Base-by-base conservation (phyloP, 1,140 invertebrate genomes). In the Macrotrachela quadricornifera region DNA sequence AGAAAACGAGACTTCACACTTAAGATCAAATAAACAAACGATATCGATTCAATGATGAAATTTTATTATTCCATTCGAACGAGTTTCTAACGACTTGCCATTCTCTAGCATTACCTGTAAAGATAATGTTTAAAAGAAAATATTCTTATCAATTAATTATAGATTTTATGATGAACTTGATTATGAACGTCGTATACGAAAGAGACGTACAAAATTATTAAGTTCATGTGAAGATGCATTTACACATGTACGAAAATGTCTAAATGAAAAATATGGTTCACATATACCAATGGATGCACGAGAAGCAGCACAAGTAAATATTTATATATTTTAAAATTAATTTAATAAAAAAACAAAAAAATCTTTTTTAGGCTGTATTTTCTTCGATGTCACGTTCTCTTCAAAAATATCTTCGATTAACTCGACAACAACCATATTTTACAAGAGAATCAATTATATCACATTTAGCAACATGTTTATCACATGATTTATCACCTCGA, bases 121-220 rank as follows among this genome's bases (percentile, higher is more conserved):
- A n/a, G n/a, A n/a, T n/a, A n/a, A n/a, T n/a, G n/a, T n/a, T n/a
- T n/a, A n/a, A n/a, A n/a, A n/a, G n/a, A n/a, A n/a, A n/a, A n/a
- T n/a, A n/a, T n/a, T n/a, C n/a, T n/a, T n/a, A n/a, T n/a, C n/a
- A n/a, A 44, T 50, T 6, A 51, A 50, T 50, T 45, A 57, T 67
- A 74, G 86, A 14, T 94, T 95, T 67, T 92, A 95, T 65, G 88
- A 94, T 69, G 88, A 96, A 68, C 83, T 90, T 63, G 90, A 97
- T 69, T 91, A 91, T 64, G 88, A 92, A 59, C 73, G 87, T 47
- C 73, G 90, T 46, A 84, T 96, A 16, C 76, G 82, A 53, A 96
- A 96, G 66, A 72, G 91, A 0, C 76, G 79, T 60, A 85, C 87
- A 18, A 72, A 90, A 17, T 72, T 96, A 1, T 77, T 92, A n/a